Evolutionary conservation across 2,797 vertebrate genomes (phyloP).

Genomic region (Coendou prehensilis): DNA sequence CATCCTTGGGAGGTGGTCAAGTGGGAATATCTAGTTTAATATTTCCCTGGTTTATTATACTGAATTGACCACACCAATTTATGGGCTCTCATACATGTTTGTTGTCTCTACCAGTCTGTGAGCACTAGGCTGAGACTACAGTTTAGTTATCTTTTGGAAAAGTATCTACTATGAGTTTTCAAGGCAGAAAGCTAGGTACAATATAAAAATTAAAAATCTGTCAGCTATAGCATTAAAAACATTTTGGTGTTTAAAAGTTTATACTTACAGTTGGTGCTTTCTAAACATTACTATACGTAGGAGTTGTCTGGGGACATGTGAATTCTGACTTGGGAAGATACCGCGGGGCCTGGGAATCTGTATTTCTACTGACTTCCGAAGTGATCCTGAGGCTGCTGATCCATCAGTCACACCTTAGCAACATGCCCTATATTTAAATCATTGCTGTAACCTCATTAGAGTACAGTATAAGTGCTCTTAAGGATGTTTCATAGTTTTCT

Average conservation of each 20-base stretch:
- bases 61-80: neutral
- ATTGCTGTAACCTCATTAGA: neutral
- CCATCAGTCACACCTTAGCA: neutral
- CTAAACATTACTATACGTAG: neutral
- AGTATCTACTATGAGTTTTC: slow-evolving; percentile 37
- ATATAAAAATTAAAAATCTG: slow-evolving; percentile 38
- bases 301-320: neutral
- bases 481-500: slow-evolving; percentile 31
- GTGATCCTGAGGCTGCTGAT: neutral
- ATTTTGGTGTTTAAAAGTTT: slow-evolving; percentile 16
- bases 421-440: neutral
- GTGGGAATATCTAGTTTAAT: slow-evolving; percentile 30
- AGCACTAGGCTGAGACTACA: neutral
- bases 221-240: neutral
- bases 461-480: neutral
- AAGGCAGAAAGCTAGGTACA: slow-evolving; percentile 31
- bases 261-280: neutral
- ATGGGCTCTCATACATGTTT: neutral
- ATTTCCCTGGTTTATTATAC: neutral
- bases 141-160: slow-evolving; percentile 39
- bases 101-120: neutral
- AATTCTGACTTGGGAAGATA: neutral
- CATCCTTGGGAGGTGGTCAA: slow-evolving; percentile 64
- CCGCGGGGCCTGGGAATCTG: neutral
- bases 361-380: neutral